phyloP scores from a whole-genome alignment of 2,113 vertebrate species.

The Accipiter virgatus region DNA sequence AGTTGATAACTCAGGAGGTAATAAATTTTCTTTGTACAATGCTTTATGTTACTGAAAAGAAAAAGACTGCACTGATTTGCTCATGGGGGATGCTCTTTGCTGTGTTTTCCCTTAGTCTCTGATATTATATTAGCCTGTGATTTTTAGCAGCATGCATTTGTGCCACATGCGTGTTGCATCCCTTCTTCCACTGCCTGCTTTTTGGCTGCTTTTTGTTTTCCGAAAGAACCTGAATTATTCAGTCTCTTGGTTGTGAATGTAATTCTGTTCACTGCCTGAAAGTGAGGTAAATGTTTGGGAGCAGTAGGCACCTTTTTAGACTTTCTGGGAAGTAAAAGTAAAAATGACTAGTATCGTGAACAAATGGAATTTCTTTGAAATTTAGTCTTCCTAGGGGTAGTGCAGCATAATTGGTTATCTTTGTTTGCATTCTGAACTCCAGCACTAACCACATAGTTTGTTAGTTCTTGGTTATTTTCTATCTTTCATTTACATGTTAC shows the following conservation, averaged over 20 bases:
- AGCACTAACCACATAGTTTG: not conserved
- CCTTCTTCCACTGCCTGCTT: not conserved
- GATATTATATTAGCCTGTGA: not conserved
- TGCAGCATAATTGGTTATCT: not conserved
- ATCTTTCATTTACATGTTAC: not conserved
- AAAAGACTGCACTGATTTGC: not conserved
- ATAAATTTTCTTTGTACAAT: not conserved
- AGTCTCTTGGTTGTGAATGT: not conserved
- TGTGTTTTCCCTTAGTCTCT: not conserved
- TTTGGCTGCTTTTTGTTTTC: not conserved
- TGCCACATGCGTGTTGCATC: not conserved
- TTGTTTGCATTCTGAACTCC: not conserved
- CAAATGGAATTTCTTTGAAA: not conserved
- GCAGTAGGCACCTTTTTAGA: not conserved
- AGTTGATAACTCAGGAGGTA: not conserved
- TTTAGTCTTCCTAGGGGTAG: not conserved
- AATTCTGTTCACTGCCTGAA: not conserved
- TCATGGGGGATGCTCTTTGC: not conserved
- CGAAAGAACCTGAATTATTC: not conserved
- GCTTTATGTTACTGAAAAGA: not conserved
- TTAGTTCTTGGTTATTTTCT: not conserved
- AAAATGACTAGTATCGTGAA: not conserved
- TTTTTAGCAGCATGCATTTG: not conserved
- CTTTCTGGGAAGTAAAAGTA: not conserved
- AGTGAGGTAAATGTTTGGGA: not conserved